Percentiles rank a stretch among this genome's conserved stretches.
These are phyloP conservation scores for Herpetotheres cachinnans DNA, from an alignment of 2,113 vertebrate species.

Conservation along the genomic window DNA sequence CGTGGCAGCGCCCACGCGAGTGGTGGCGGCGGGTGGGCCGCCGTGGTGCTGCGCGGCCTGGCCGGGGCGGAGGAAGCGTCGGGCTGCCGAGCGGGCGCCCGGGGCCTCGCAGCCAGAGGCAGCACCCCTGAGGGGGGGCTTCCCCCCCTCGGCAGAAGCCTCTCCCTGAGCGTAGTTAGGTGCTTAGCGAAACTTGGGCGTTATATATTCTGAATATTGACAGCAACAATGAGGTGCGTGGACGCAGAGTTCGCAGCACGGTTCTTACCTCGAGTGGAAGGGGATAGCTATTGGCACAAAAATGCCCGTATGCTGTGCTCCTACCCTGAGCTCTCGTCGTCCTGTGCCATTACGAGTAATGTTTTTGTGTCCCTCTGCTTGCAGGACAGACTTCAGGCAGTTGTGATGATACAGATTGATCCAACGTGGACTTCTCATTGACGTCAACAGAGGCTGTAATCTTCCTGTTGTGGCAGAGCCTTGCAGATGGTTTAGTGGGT, in stretches of 20 bases:
- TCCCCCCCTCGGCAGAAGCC: fast-evolving
- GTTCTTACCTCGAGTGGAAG: fast-evolving
- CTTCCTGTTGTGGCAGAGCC: neutral
- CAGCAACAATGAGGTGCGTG: fast-evolving
- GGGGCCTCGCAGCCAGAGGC: fast-evolving
- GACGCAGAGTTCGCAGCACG: fast-evolving
- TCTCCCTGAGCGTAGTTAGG: fast-evolving
- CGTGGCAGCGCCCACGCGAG: no score
- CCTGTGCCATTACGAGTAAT: fast-evolving
- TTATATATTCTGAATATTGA: fast-evolving
- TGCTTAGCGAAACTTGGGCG: fast-evolving
- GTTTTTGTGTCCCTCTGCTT: neutral
- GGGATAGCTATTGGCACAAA: fast-evolving
- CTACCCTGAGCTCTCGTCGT: fast-evolving
- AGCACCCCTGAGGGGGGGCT: no score
- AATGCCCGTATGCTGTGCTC: fast-evolving
- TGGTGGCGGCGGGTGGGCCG: no score
- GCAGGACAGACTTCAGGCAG: neutral
- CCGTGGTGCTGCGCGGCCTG: neutral
- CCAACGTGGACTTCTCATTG: neutral
- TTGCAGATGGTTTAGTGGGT: neutral
- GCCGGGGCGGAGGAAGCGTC: no score
- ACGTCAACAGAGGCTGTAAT: neutral
- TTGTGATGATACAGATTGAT: neutral
- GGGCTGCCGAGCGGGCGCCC: fast-evolving